phyloP scores from a whole-genome alignment of 2,113 vertebrate species.

The Calonectris borealis region DNA sequence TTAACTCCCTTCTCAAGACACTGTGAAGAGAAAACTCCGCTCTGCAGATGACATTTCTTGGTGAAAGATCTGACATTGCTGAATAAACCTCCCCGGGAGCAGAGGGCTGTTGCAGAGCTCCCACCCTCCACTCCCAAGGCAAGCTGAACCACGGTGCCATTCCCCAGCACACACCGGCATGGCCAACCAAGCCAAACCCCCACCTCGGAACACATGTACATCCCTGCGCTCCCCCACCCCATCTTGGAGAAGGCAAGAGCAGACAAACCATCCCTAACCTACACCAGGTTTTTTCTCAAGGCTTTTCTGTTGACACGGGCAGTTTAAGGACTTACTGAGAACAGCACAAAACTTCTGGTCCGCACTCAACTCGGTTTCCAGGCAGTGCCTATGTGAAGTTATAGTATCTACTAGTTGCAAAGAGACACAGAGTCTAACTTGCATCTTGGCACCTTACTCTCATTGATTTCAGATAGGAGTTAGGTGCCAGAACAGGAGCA shows the following conservation, averaged over 20 bases:
- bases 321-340: neutral
- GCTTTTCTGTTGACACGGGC: accelerated
- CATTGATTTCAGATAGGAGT: conserved; percentile 29
- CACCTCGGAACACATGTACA: accelerated
- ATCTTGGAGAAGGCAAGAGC: neutral
- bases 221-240: no score
- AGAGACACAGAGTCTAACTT: conserved; percentile 45
- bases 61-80: neutral
- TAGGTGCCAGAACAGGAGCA: conserved; percentile 32
- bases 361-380: accelerated
- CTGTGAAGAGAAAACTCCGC: neutral
- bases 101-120: neutral
- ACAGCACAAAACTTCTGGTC: neutral
- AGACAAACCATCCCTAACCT: neutral
- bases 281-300: accelerated
- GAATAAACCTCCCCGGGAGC: neutral
- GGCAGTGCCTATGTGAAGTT: neutral
- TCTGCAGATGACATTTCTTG: neutral
- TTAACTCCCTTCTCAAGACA: neutral
- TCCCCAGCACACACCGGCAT: accelerated
- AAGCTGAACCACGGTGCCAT: accelerated
- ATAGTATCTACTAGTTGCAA: neutral
- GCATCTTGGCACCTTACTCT: neutral
- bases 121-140: neutral
- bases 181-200: neutral